Conservation (phyloP, 2,888 invertebrate genomes). For the Agriotes lineatus region DNA sequence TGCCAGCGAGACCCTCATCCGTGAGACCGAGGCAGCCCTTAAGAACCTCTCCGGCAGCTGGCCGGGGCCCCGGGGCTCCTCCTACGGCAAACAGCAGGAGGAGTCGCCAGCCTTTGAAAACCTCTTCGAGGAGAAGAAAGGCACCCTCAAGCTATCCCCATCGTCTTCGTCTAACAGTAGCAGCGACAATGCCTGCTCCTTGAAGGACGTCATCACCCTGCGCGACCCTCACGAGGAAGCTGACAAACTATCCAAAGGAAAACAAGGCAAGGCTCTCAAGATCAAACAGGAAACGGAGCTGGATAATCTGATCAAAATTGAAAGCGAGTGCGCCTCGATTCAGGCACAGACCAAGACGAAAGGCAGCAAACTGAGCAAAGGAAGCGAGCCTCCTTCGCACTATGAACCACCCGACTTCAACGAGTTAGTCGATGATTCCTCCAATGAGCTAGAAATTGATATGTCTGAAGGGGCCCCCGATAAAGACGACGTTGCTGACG, state of each 20-base stretch:
- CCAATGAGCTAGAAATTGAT: constrained; percentile 83
- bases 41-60: constrained; percentile 90
- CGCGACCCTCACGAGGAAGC: constrained; percentile 62
- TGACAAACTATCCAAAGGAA: constrained; percentile 51
- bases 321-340: constrained; percentile 67
- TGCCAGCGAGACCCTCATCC: constrained; percentile 86
- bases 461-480: constrained; percentile 80
- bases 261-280: constrained; percentile 52
- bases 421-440: constrained; percentile 82
- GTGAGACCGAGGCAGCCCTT: constrained; percentile 89
- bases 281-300: constrained; percentile 58
- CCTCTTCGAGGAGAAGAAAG: constrained; percentile 85
- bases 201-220: constrained; percentile 75
- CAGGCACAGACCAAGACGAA: constrained; percentile 62
- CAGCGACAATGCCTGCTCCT: constrained; percentile 72
- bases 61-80: constrained; percentile 77
- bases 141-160: constrained; percentile 73
- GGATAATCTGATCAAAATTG: constrained; percentile 63
- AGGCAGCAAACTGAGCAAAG: constrained; percentile 47
- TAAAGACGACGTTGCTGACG: constrained; percentile 70
- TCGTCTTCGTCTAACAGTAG: constrained; percentile 72
- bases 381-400: constrained; percentile 65
- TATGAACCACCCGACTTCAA: constrained; percentile 83
- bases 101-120: constrained; percentile 87
- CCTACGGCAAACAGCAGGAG: constrained; percentile 77